phyloP scores from a whole-genome alignment of 2,888 invertebrate genomes.

The Drosophila tripunctata region DNA sequence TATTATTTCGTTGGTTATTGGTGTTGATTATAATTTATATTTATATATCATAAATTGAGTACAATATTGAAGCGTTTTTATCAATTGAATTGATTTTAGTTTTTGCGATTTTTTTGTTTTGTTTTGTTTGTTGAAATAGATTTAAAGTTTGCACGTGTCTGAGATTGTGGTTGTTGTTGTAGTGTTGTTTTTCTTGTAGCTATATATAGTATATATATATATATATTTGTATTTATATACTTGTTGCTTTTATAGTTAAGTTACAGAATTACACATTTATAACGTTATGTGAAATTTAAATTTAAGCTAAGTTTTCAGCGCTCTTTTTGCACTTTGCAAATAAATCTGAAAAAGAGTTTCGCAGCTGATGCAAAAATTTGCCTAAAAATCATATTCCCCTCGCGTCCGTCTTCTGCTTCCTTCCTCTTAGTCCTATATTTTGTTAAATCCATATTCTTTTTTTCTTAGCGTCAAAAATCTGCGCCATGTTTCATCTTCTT shows the following conservation, averaged over 20 bases:
- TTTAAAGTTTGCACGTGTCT: conserved; percentile 2
- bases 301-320: conserved; percentile 61
- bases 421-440: conserved; percentile 56
- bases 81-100: conserved; percentile 73
- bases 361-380: conserved; percentile 55
- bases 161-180: conserved; percentile 22
- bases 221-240: conserved; percentile 48
- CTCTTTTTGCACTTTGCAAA: conserved; percentile 45
- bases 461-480: conserved; percentile 43
- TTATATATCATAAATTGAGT: conserved; percentile 68
- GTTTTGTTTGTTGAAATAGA: conserved; percentile 11
- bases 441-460: conserved; percentile 32
- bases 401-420: too few species aligned
- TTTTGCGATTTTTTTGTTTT: conserved; percentile 36
- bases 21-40: conserved; percentile 59
- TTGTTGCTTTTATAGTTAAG: conserved; percentile 45
- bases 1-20: conserved; percentile 64
- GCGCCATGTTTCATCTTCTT: conserved; percentile 36
- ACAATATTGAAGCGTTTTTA: conserved; percentile 72
- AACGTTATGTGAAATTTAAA: conserved; percentile 54
- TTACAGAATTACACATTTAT: conserved; percentile 69
- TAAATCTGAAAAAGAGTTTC: conserved; percentile 32
- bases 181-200: conserved; percentile 2
- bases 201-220: conserved; percentile 23
- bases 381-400: conserved; percentile 52